phyloP scores from a whole-genome alignment of 1,140 invertebrate species.

The Ostrea edulis region DNA sequence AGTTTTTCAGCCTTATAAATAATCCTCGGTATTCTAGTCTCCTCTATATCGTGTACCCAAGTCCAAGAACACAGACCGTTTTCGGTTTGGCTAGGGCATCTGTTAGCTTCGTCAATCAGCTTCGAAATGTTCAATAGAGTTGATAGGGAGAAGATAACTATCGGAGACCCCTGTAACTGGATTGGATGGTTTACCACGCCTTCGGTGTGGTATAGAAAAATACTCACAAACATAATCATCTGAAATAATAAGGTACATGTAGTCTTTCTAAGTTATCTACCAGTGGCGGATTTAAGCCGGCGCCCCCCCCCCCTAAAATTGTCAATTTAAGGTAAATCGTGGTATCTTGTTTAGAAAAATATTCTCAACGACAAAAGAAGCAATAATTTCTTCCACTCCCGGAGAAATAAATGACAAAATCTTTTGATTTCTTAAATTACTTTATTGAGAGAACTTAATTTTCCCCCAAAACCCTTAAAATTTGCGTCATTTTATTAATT shows the following conservation, averaged over 20 bases:
- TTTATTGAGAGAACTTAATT: too few species aligned
- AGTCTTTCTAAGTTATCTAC: too few species aligned
- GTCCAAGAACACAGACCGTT: background rate
- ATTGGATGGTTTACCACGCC: background rate
- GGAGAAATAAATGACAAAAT: too few species aligned
- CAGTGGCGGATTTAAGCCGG: too few species aligned
- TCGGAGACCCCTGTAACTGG: background rate
- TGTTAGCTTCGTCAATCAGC: background rate
- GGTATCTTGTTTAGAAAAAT: too few species aligned
- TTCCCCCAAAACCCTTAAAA: too few species aligned
- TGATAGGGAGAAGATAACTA: background rate
- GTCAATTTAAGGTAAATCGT: too few species aligned
- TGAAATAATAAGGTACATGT: background rate
- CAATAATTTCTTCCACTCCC: too few species aligned
- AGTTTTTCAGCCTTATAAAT: conserved; percentile 7
- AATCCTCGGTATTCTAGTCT: background rate
- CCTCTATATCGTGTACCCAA: background rate
- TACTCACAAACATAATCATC: background rate
- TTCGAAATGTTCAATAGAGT: background rate
- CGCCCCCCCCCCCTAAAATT: too few species aligned
- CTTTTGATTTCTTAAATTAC: too few species aligned
- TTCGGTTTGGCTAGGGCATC: background rate
- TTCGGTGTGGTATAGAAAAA: background rate
- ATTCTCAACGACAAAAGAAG: too few species aligned
- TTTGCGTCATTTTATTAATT: too few species aligned